Base-by-base conservation (phyloP, 1,140 invertebrate genomes). In the Ooceraea biroi region DNA sequence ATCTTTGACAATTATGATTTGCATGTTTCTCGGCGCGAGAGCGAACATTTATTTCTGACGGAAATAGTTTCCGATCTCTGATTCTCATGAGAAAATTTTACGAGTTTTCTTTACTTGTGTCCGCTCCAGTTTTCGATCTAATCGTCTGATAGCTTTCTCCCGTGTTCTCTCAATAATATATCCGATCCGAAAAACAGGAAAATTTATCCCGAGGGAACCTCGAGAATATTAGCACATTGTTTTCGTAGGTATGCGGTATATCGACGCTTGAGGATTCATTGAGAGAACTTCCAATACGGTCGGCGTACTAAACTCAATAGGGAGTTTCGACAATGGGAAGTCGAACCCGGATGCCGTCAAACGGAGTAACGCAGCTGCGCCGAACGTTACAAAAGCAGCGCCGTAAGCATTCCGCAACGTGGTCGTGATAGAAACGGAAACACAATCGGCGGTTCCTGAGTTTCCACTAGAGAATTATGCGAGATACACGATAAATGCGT, bases 211-310 rank as follows among this genome's bases (percentile, higher is more conserved):
- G 22, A 27, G 12, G 52, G 41, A 85, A 14, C 52, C 46, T 71
- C 36, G 58, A 61, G 76, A 77, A 63, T 77, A 85, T 85, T 68
- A 41, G 60, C 50, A 27, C 22, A 85, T 88, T 88, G 86, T 88
- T 41, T 88, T 78, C n/a, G 72, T 72, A 66, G 66, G 71, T 55
- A 66, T 22, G n/a, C 17, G n/a, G 44, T 63, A 61, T 60, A 72
- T 69, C 82, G 82, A 83, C 66, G 85, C 48, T 80, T 36, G 74
- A 58, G 66, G 50, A 84, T 84, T 90, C 77, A 86, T 86, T 41
- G 58, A 82, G 58, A 68, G 48, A 76, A 89, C 71, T 88, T 89
- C 30, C 88, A 86, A 86, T 88, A 84, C 74, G 80, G 19, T 65
- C 17, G 41, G 65, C 74, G 78, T 61, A 57, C 19, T 30, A 30